phyloP scores from a whole-genome alignment of 2,113 vertebrate genomes.

The Balaeniceps rex region DNA sequence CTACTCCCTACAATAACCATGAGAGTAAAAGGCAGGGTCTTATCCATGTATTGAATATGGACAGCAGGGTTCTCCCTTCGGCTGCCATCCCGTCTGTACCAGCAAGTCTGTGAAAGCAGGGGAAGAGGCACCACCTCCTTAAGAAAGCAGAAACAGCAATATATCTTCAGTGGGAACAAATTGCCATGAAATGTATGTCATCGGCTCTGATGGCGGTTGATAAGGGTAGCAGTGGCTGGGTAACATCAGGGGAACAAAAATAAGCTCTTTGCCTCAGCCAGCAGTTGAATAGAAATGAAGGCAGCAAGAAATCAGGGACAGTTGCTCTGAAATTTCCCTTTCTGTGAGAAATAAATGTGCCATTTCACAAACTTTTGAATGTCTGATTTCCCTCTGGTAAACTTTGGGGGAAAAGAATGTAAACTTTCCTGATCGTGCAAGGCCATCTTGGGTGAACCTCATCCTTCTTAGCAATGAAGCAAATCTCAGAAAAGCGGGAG shows the following conservation, averaged over 20 bases:
- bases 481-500: background rate
- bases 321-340: background rate
- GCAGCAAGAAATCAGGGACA: background rate
- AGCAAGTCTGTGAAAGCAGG: background rate
- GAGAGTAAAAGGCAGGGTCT: background rate
- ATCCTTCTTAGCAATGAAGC: background rate
- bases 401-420: background rate
- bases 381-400: background rate
- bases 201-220: background rate
- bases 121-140: background rate
- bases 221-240: background rate
- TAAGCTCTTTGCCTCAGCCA: background rate
- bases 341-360: background rate
- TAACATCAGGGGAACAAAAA: background rate
- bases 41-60: background rate
- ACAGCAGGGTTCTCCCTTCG: background rate
- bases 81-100: background rate
- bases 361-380: background rate
- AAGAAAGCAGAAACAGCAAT: background rate
- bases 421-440: background rate
- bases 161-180: background rate
- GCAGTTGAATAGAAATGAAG: background rate
- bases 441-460: background rate
- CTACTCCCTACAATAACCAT: background rate
- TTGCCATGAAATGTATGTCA: fast-evolving